Conservation (phyloP, 23 tunicate genomes). For the Halocynthia aurantium region DNA sequence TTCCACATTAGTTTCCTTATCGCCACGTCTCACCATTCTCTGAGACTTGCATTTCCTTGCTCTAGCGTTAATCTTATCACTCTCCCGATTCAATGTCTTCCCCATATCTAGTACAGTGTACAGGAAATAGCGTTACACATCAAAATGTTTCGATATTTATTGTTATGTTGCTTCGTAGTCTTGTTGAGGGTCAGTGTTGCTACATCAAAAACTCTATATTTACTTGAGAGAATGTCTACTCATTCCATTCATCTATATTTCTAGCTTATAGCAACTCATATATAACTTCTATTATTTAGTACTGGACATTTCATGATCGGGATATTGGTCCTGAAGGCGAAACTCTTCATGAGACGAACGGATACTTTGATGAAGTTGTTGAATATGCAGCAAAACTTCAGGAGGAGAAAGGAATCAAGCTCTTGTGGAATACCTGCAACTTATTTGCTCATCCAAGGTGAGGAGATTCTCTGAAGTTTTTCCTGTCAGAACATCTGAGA, state of each 20-base stretch:
- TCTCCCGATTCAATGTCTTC: too few species aligned
- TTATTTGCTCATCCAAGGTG: slow-evolving; percentile 92
- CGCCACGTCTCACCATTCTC: too few species aligned
- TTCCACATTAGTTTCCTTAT: too few species aligned
- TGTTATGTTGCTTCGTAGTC: not conserved
- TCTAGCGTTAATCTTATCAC: too few species aligned
- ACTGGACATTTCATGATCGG: slow-evolving; percentile 93
- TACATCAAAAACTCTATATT: too few species aligned
- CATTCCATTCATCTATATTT: too few species aligned
- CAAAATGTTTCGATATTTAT: not conserved
- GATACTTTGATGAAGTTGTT: slow-evolving; percentile 71
- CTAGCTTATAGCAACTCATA: too few species aligned
- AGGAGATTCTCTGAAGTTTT: not conserved
- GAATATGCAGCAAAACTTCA: slow-evolving; percentile 64
- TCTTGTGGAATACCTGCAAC: slow-evolving; percentile 94
- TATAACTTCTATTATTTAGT: slow-evolving; percentile 24
- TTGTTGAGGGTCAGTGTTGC: too few species aligned
- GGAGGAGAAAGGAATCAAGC: slow-evolving; percentile 67
- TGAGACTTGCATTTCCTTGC: too few species aligned
- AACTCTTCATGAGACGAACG: slow-evolving; percentile 72
- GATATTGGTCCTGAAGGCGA: slow-evolving; percentile 93
- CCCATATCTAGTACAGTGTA: too few species aligned
- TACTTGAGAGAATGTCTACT: too few species aligned
- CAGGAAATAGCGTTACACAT: not conserved
- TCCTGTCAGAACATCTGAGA: too few species aligned